Percentiles rank a stretch among this genome's conserved stretches.
Evolutionary conservation across 2,113 vertebrate genomes (phyloP).

Genomic region (Setophaga coronata): DNA sequence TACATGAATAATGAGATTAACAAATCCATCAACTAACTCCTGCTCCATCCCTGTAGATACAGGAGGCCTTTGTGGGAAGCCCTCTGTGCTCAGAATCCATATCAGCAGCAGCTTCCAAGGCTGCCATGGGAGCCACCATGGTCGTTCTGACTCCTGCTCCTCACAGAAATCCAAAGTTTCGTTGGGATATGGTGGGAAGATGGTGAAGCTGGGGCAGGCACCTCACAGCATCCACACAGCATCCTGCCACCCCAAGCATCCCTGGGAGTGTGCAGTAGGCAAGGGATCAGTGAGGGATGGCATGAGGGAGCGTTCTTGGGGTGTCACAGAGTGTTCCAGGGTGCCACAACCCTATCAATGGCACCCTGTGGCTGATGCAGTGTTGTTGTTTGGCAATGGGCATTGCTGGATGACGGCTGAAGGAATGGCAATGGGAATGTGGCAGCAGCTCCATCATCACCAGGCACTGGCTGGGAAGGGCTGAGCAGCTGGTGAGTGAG

Average conservation of each 20-base stretch:
- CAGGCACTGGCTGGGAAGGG: not conserved
- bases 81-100: not conserved
- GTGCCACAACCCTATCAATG: rapidly evolving
- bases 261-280: rapidly evolving
- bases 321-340: not conserved
- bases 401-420: rapidly evolving
- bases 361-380: too few relatives aligned
- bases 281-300: rapidly evolving
- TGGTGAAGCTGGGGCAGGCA: rapidly evolving
- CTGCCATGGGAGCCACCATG: rapidly evolving
- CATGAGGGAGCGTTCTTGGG: rapidly evolving
- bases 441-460: rapidly evolving
- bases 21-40: constrained; percentile 50
- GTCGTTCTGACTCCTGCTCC: rapidly evolving
- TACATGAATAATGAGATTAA: constrained; percentile 71
- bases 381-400: rapidly evolving
- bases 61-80: not conserved
- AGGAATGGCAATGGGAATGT: not conserved
- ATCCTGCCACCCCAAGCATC: rapidly evolving
- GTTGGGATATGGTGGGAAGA: not conserved
- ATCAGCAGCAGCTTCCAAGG: not conserved
- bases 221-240: rapidly evolving
- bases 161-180: not conserved
- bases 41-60: not conserved
- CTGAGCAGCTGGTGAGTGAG: not conserved